phyloP scores from a whole-genome alignment of 2,113 vertebrate species.

The Siphamia tubifer region DNA sequence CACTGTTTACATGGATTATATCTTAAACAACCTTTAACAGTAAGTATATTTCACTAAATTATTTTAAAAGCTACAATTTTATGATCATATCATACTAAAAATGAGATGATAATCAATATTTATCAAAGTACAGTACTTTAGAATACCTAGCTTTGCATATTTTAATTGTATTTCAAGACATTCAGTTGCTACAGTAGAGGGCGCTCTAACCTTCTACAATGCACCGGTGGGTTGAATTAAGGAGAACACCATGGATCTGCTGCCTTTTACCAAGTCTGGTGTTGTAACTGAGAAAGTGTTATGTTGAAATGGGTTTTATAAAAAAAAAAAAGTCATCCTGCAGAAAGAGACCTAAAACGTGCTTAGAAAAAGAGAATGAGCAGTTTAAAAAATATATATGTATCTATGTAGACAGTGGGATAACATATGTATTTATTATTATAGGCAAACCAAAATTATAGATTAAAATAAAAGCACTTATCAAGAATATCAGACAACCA shows the following conservation, averaged over 20 bases:
- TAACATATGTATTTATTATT: too few relatives aligned
- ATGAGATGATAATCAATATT: too few relatives aligned
- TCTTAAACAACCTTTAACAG: too few relatives aligned
- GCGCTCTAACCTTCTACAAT: constrained; percentile 68
- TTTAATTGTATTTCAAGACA: neutral
- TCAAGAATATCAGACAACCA: neutral
- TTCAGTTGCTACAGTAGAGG: constrained; percentile 71
- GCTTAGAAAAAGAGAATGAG: too few relatives aligned
- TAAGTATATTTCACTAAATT: too few relatives aligned
- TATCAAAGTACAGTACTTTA: too few relatives aligned
- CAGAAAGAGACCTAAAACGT: neutral
- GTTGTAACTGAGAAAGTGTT: neutral
- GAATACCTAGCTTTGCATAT: neutral
- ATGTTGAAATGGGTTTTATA: neutral
- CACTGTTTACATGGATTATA: too few relatives aligned
- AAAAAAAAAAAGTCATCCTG: neutral
- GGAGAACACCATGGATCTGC: neutral
- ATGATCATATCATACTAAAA: too few relatives aligned
- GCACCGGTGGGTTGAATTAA: neutral
- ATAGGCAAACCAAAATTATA: too few relatives aligned
- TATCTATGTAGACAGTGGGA: too few relatives aligned
- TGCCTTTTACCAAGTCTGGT: neutral
- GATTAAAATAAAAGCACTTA: too few relatives aligned
- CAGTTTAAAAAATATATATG: neutral
- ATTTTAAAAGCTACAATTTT: too few relatives aligned